A percentile compares a stretch with the other conserved stretches of the same genome.
phyloP scores from a whole-genome alignment of 2,797 vertebrate species.

The Mergus octosetaceus region DNA sequence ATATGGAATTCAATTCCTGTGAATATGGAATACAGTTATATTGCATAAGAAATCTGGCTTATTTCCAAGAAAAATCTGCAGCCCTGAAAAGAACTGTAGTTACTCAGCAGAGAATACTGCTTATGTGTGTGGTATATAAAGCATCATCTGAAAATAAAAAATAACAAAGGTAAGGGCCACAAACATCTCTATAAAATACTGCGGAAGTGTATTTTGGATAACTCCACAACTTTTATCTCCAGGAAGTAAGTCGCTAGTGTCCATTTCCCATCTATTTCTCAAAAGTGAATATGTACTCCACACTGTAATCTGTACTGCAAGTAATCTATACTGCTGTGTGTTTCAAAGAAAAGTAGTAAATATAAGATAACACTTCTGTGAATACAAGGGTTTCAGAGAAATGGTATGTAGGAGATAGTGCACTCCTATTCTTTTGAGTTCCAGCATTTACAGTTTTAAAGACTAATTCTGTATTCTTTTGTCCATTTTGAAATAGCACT shows the following conservation, averaged over 20 bases:
- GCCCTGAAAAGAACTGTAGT: neutral
- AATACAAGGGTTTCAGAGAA: neutral
- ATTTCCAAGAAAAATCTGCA: neutral
- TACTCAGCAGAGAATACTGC: constrained; percentile 28
- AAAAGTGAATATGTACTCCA: neutral
- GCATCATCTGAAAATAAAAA: neutral
- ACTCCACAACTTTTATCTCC: neutral
- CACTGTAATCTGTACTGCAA: neutral
- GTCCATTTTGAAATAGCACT: neutral
- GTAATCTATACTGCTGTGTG: neutral
- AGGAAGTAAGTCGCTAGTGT: too few relatives aligned
- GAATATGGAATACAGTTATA: neutral
- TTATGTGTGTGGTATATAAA: neutral
- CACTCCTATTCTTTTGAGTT: neutral
- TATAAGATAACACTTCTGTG: too few relatives aligned
- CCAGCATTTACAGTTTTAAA: neutral
- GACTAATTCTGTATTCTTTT: neutral
- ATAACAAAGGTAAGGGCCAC: neutral
- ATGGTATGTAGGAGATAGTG: neutral
- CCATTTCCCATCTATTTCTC: neutral
- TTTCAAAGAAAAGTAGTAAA: neutral
- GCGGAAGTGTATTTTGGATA: neutral
- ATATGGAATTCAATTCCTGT: neutral
- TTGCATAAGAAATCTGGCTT: neutral
- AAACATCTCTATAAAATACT: neutral